Evolutionary conservation across 2,888 invertebrate species (phyloP), one percentile per base, ranked within the genome.

Genomic region (Ariolimax columbianus): DNA sequence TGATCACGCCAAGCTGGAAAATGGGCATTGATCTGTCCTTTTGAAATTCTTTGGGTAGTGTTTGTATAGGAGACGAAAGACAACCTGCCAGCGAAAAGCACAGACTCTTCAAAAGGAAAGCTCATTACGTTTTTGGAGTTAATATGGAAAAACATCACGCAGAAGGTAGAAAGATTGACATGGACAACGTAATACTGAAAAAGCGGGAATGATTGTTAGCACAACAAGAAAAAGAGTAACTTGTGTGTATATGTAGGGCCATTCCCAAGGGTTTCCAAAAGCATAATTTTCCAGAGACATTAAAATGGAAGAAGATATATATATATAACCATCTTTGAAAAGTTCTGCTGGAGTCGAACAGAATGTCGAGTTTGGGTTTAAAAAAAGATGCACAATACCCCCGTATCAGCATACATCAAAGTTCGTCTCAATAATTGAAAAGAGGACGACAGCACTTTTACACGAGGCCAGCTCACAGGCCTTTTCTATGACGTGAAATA

Each of bases 121-220:
- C 43, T 43, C 73, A 73, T 73, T 73, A 73, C 47, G 73, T 47
- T 4, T 36, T 19, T n/a, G 43, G 43, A 47, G 40, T 72, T 72
- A 72, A 73, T 73, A 73, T 47, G 73, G 47, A 73, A 73, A 73
- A 73, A 73, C 73, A 73, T 73, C n/a, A 43, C 14, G n/a, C 6
- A 26, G 72, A 23, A 26, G 40, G 43, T 26, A 40, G 40, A 14
- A 17, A 26, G 43, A 40, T 43, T 43, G 36, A 43, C 33, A 38
- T 26, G 23, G 72, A 40, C 26, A 40, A 14, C 40, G 11, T 72
- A 33, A 36, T 19, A 38, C 19, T 9, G 38, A 70, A 70, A 7
- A 26, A 70, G 40, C 19, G 6, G 38, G 40, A 70, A 40, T 23
- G 38, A 38, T 40, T 70, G 26, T 26, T 70, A 7, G 23, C 38